Evolutionary conservation across 2,888 invertebrate genomes (phyloP).

Genomic region (Steromphala cineraria): DNA sequence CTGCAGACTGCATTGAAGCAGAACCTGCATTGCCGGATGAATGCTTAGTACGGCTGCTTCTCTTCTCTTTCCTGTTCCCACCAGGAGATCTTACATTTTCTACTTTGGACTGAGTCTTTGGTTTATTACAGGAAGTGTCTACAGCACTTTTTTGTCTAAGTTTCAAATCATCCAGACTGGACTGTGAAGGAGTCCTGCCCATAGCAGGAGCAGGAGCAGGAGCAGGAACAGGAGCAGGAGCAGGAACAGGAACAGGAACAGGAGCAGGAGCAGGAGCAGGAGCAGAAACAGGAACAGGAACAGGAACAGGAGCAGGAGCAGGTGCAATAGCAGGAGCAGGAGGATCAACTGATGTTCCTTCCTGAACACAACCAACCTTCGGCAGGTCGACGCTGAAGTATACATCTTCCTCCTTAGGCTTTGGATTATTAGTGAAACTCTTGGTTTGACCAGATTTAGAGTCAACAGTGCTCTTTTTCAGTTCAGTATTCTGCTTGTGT

Average conservation of each 20-base stretch:
- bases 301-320: not conserved
- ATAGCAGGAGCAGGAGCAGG: not conserved
- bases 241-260: no score
- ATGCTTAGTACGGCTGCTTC: not conserved
- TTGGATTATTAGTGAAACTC: not conserved
- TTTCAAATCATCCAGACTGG: not conserved
- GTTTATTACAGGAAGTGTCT: not conserved
- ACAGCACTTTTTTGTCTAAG: not conserved
- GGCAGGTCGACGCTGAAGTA: not conserved
- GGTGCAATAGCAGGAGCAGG: not conserved
- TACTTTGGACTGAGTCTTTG: not conserved
- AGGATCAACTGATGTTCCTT: not conserved
- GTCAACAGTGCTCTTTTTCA: not conserved
- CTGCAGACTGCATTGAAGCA: not conserved
- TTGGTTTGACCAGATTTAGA: not conserved
- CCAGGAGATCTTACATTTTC: conserved; percentile 1
- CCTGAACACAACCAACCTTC: not conserved
- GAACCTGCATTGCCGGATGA: not conserved
- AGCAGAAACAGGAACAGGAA: not conserved
- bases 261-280: not conserved
- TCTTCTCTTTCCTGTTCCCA: not conserved
- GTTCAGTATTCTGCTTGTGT: not conserved
- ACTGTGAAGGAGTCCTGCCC: not conserved
- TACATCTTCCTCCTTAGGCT: not conserved
- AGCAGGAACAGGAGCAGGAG: not conserved